Conservation (phyloP, 2,888 invertebrate genomes). For the Eulithis testata region DNA sequence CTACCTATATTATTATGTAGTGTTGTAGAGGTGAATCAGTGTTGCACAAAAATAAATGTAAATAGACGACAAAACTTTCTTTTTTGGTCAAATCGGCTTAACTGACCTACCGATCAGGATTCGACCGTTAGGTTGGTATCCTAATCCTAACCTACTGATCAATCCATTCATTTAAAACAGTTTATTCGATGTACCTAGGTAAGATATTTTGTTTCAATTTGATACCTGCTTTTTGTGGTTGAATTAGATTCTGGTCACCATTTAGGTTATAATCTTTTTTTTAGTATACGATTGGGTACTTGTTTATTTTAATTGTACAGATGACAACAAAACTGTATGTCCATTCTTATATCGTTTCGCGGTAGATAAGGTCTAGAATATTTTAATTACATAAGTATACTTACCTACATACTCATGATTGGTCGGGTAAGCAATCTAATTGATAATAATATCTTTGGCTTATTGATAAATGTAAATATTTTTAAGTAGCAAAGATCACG, state of each 20-base stretch:
- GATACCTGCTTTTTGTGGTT: not conserved
- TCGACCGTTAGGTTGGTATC: too few species aligned
- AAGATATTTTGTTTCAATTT: not conserved
- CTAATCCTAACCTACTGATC: too few species aligned
- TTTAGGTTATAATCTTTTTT: not conserved
- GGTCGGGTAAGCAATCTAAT: conserved; percentile 22
- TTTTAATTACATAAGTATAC: too few species aligned
- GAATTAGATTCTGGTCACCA: not conserved
- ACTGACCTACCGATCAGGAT: too few species aligned
- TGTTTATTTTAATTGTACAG: not conserved
- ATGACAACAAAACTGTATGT: too few species aligned
- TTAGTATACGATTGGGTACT: not conserved
- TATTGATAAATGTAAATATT: conserved; percentile 5
- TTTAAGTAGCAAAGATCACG: conserved; percentile 1
- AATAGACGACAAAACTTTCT: not conserved
- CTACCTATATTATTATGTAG: too few species aligned
- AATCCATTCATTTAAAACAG: too few species aligned
- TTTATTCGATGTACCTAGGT: too few species aligned
- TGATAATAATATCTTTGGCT: conserved; percentile 10
- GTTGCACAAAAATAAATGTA: not conserved
- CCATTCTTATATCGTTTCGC: too few species aligned
- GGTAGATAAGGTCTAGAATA: too few species aligned
- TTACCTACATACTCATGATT: conserved; percentile 34
- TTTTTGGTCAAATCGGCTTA: not conserved
- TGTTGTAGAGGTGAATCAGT: too few species aligned